These are phyloP conservation scores for Aphyosemion australe DNA, from an alignment of 2,113 vertebrate species.

Conservation along the genomic window DNA sequence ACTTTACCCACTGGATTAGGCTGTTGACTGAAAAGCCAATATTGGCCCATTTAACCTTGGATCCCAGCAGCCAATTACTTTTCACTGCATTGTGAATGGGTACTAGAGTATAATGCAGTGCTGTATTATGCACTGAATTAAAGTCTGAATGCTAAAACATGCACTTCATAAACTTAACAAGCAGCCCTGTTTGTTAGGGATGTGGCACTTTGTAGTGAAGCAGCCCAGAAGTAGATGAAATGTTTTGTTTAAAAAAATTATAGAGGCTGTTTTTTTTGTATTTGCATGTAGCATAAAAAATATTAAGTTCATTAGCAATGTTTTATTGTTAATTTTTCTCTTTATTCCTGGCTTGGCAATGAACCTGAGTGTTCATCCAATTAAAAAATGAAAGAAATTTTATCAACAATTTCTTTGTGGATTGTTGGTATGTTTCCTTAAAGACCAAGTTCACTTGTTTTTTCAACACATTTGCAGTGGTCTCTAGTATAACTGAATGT, in stretches of 20 bases:
- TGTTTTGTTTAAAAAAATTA: constrained; percentile 47
- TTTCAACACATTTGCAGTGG: too few species aligned
- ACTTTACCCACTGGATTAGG: constrained; percentile 32
- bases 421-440: neutral
- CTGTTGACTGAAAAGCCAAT: constrained; percentile 45
- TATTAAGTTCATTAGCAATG: constrained; percentile 46
- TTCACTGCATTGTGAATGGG: constrained; percentile 48
- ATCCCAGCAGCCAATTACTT: constrained; percentile 36
- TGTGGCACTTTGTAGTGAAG: constrained; percentile 39
- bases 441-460: too few species aligned
- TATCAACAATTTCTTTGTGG: neutral
- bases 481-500: too few species aligned
- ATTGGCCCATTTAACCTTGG: constrained; percentile 45
- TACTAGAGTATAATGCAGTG: constrained; percentile 12
- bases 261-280: constrained; percentile 36
- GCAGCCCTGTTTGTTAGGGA: constrained; percentile 36
- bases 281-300: constrained; percentile 39
- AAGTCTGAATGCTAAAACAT: constrained; percentile 33
- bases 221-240: constrained; percentile 24
- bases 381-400: too few species aligned
- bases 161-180: constrained; percentile 45
- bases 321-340: neutral
- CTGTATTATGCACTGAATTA: constrained; percentile 45
- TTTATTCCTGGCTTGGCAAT: too few species aligned
- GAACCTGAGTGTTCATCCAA: too few species aligned